These are phyloP conservation scores for Oceanodroma leucorhoa DNA, from an alignment of 2,797 vertebrate genomes.

Conservation along the genomic window DNA sequence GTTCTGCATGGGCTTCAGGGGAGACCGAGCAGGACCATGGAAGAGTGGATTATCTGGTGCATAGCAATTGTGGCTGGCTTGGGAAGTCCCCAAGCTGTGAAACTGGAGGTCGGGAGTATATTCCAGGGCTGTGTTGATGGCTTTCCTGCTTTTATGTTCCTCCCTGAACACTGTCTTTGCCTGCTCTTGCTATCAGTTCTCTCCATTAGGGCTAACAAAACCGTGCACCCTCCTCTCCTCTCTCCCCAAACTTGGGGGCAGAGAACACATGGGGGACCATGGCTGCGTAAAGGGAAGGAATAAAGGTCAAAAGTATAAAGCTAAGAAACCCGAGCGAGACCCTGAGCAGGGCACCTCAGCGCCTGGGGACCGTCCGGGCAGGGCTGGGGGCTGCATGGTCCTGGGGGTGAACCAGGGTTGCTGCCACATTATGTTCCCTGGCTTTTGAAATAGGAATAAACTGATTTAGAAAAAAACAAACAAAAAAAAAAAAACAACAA, in stretches of 20 bases:
- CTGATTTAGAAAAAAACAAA: accelerated
- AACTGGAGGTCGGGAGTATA: not conserved
- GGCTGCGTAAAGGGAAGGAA: not conserved
- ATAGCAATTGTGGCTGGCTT: not conserved
- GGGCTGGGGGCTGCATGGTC: not conserved
- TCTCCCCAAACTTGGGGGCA: no score
- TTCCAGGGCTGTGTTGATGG: not conserved
- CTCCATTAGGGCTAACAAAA: not conserved
- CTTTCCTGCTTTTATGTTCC: not conserved
- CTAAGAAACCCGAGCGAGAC: accelerated
- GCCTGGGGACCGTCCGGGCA: accelerated
- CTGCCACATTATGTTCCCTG: accelerated
- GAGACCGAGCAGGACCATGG: accelerated
- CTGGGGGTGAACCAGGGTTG: accelerated
- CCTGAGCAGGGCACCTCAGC: not conserved
- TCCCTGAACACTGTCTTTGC: accelerated
- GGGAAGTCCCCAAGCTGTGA: no score
- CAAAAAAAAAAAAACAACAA: no score
- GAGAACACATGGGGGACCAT: accelerated
- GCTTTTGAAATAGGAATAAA: not conserved
- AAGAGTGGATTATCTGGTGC: not conserved
- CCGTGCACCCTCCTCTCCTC: not conserved
- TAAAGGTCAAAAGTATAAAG: not conserved
- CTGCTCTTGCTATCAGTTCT: not conserved
- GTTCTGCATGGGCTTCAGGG: not conserved